Evolutionary conservation across 2,113 vertebrate genomes (phyloP), one percentile per base, ranked within the genome.

Genomic region (Capreolus pygargus): DNA sequence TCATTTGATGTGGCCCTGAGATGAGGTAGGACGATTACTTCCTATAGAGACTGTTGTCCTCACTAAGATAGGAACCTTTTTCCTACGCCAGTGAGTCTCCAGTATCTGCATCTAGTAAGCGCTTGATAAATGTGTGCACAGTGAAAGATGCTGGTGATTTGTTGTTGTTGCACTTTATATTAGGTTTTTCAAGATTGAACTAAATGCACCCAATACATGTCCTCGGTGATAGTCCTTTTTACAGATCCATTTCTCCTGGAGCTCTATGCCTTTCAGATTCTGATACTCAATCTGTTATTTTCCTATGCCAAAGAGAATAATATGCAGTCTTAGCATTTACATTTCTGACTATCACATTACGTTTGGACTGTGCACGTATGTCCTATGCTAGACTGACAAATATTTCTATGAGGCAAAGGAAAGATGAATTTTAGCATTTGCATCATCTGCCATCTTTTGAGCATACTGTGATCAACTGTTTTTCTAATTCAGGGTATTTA

Each of bases 341-440:
- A 39, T 92, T 50, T 10, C 39, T 52, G 50, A 92, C 60, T 83
- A 47, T 64, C 78, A 50, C 39, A 36, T 92, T 93, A 81, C 76
- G 17, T 55, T 89, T 95, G 88, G 85, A 86, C 89, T 14, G 21
- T 79, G 58, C 39, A 19, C 45, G 33, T 57, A 55, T 82, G 58
- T 52, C 33, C 15, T 55, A 54, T 27, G 28, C 27, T 86, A n/a
- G 54, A 95, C 21, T 89, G 83, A 83, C 82, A 95, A 50, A 91
- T 84, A 97, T 85, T 95, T 93, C 90, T 90, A 55, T 86, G 60
- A 91, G 50, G 57, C 36, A 84, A 85, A 95, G 36, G 50, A 87
- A 96, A 82, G 78, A 55, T 47, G 43, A 60, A 70, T 89, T 92
- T 86, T 95, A 76, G 64, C 28, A 16, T 70, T 86, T 61, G n/a